A percentile compares a stretch with the other conserved stretches of the same genome.
phyloP scores from a whole-genome alignment of 2,113 vertebrate species.

The Ciconia maguari region DNA sequence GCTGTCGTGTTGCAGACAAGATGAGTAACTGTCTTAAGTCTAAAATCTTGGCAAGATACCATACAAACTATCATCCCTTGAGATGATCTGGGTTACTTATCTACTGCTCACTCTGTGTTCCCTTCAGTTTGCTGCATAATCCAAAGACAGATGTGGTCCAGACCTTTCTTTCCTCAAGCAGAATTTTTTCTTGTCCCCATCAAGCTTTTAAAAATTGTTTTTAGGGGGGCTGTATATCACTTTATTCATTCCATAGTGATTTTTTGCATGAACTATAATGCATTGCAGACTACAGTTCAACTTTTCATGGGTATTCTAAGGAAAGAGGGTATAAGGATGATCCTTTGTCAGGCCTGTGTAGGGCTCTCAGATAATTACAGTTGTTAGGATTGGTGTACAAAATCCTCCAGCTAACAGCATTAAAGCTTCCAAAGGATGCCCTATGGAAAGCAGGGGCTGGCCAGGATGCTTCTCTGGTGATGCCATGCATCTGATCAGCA shows the following conservation, averaged over 20 bases:
- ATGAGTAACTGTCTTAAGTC: not conserved
- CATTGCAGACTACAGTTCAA: not conserved
- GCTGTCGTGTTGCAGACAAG: not conserved
- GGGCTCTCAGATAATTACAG: not conserved
- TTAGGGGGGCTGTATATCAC: rapidly evolving
- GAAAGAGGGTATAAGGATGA: not conserved
- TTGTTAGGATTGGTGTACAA: not conserved
- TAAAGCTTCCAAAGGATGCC: not conserved
- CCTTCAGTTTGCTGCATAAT: not conserved
- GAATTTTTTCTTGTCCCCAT: not conserved
- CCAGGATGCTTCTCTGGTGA: not conserved
- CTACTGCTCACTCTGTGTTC: not conserved
- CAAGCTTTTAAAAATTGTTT: not conserved
- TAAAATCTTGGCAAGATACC: not conserved
- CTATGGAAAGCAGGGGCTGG: not conserved
- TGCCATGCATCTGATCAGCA: not conserved
- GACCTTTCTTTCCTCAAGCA: not conserved
- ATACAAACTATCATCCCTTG: not conserved
- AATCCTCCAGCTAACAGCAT: not conserved
- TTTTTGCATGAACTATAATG: not conserved
- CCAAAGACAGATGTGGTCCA: not conserved
- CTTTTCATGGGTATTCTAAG: not conserved
- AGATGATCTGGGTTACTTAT: not conserved
- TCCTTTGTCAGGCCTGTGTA: not conserved
- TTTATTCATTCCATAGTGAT: not conserved